Base-by-base conservation (phyloP, 2,888 invertebrate genomes). In the Ramazzottius varieornatus region DNA sequence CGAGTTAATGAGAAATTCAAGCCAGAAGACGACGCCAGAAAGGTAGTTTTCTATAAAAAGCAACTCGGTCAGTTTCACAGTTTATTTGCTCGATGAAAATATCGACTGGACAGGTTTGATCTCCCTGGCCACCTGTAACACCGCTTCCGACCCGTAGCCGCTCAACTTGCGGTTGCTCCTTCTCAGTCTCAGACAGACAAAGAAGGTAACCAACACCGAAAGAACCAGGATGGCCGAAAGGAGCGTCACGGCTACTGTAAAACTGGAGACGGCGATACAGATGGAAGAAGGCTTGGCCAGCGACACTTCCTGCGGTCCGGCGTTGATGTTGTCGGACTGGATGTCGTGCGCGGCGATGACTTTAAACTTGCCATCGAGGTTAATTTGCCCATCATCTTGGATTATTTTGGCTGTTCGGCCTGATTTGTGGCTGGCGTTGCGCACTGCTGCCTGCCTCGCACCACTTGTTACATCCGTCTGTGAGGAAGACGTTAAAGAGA, bases 281-380 rank as follows among this genome's bases (percentile, higher is more conserved):
- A 54, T 29, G 29, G 54, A 8, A 29, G 8, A 4, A 24, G 54
- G 8, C 29, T 16, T 29, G n/a, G 54, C 54, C n/a, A 29, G n/a
- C 4, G 54, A 16, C 54, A 54, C 54, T 29, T 54, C 54, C 54
- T 54, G 54, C 4, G 54, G 54, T 16, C 54, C 54, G 54, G 54
- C 29, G 20, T 54, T 54, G 29, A 54, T 54, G 29, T 54, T 54
- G 29, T 54, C 54, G 16, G 54, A 54, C 54, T 54, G 54, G 29
- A 54, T 54, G 54, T 54, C 54, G 29, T 54, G 54, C 54, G 54
- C 20, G 13, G 54, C 54, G 24, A 54, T 54, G 16, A 54, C 54
- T 24, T 54, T 54, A 29, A 54, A 54, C 54, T 54, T 54, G 16
- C 54, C 54, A 29, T 54, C 54, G 20, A 54, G 54, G 29, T 54